Conservation (phyloP, 2,113 vertebrate genomes). For the Grus americana region DNA sequence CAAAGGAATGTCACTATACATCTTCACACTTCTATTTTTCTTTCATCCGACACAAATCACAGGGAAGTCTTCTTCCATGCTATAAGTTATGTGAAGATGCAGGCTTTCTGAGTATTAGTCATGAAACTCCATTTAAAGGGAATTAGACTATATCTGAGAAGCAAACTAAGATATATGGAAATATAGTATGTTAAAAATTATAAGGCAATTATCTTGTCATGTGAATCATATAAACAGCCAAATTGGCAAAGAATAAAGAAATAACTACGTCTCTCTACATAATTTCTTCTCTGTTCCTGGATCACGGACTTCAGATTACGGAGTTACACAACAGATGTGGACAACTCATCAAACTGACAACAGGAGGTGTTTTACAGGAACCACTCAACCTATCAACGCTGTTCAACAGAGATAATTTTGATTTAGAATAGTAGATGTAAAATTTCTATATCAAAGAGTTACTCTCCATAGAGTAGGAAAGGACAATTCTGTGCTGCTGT, state of each 20-base stretch:
- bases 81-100: neutral
- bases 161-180: neutral
- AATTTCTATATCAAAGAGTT: neutral
- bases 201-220: neutral
- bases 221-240: neutral
- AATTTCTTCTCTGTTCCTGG: neutral
- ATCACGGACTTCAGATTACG: neutral
- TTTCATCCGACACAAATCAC: neutral
- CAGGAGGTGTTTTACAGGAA: neutral
- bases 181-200: neutral
- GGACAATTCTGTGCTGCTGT: neutral
- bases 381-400: rapidly evolving
- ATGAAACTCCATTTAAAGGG: neutral
- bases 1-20: neutral
- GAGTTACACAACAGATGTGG: neutral
- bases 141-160: neutral
- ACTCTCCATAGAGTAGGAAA: neutral
- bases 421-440: neutral
- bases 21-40: neutral
- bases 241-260: neutral
- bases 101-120: neutral
- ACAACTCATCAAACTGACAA: neutral
- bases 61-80: neutral
- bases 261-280: neutral
- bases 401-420: neutral